Conservation (phyloP, 2,797 vertebrate genomes). For the Manis crassicaudata region DNA sequence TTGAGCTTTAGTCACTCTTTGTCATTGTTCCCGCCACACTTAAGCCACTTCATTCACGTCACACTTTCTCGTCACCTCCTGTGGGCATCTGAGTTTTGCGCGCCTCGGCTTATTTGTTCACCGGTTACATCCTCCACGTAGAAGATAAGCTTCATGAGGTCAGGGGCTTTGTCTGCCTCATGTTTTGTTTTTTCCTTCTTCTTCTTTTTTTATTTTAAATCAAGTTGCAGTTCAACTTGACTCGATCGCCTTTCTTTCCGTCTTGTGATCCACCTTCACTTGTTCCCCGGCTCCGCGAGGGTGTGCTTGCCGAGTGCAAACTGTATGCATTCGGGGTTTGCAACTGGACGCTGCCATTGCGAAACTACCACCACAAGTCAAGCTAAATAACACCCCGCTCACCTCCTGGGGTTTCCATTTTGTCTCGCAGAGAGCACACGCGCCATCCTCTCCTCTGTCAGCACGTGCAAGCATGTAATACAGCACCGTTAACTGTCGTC, state of each 20-base stretch:
- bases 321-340: no score
- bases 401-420: neutral
- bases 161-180: neutral
- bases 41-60: neutral
- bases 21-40: neutral
- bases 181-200: neutral
- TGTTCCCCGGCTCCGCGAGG: neutral
- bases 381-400: no score
- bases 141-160: neutral
- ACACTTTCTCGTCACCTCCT: neutral
- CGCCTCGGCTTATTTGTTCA: neutral
- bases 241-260: neutral
- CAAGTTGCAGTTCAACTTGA: neutral
- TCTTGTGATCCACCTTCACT: neutral
- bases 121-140: neutral
- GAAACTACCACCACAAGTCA: neutral
- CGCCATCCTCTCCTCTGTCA: no score
- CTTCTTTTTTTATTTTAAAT: neutral
- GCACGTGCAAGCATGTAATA: no score
- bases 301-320: neutral
- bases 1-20: neutral
- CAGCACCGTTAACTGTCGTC: neutral
- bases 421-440: no score
- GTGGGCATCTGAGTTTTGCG: neutral
- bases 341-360: neutral